Conservation (phyloP, 2,888 invertebrate genomes). For the Boloria selene region DNA sequence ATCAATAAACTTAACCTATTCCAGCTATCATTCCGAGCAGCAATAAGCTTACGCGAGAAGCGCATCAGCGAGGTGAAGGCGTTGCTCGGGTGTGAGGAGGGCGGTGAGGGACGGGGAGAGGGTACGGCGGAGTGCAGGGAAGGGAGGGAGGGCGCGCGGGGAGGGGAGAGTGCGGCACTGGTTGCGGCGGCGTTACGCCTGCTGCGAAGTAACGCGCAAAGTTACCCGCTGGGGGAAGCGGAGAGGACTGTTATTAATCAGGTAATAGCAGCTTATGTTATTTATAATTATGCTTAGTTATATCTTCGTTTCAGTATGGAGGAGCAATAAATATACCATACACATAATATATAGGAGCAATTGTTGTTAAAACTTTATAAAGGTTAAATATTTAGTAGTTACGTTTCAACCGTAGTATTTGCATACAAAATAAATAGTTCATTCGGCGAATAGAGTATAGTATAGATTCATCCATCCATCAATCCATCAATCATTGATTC, state of each 20-base stretch:
- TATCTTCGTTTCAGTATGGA: not conserved
- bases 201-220: constrained; percentile 86
- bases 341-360: no score
- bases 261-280: constrained; percentile 50
- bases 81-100: constrained; percentile 79
- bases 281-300: no score
- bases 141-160: constrained; percentile 54
- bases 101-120: constrained; percentile 83
- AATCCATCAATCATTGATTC: no score
- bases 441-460: no score
- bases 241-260: constrained; percentile 86
- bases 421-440: no score
- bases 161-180: constrained; percentile 62
- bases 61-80: constrained; percentile 88
- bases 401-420: no score
- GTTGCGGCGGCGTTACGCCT: constrained; percentile 84
- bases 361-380: no score
- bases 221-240: constrained; percentile 86
- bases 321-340: not conserved
- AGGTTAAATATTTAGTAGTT: no score
- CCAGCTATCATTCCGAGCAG: constrained; percentile 76
- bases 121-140: constrained; percentile 82
- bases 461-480: no score
- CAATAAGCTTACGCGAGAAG: constrained; percentile 85
- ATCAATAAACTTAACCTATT: not conserved